Conservation (phyloP, 2,888 invertebrate genomes). For the Camponotus fellah region DNA sequence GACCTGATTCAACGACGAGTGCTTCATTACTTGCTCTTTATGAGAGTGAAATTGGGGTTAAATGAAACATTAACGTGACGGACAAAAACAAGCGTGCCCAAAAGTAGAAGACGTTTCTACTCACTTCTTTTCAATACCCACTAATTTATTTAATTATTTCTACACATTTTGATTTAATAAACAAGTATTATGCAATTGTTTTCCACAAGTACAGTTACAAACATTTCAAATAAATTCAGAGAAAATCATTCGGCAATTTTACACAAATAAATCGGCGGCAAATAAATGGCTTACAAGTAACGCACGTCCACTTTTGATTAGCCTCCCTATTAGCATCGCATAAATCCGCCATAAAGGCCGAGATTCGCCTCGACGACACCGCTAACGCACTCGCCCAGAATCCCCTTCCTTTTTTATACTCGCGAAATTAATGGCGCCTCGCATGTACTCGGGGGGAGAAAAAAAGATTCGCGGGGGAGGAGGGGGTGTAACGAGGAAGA, state of each 20-base stretch:
- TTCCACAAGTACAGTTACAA: background rate
- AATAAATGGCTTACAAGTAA: constrained; percentile 19
- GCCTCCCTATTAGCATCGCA: background rate
- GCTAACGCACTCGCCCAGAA: constrained; percentile 9
- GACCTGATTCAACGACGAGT: constrained; percentile 19
- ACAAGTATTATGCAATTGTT: background rate
- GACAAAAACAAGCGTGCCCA: constrained; percentile 30
- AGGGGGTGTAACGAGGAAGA: constrained; percentile 2
- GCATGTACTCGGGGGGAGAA: constrained; percentile 21
- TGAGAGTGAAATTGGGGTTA: constrained; percentile 44
- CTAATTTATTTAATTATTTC: constrained; percentile 16
- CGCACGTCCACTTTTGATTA: constrained; percentile 12
- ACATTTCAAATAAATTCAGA: background rate
- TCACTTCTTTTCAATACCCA: constrained; percentile 2
- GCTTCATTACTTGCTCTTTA: constrained; percentile 44
- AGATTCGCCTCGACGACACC: background rate
- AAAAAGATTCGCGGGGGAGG: background rate
- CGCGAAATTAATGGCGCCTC: constrained; percentile 63
- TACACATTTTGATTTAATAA: background rate
- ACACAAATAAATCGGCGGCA: background rate
- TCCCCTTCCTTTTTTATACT: constrained; percentile 24
- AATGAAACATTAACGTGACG: constrained; percentile 33
- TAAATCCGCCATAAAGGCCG: background rate
- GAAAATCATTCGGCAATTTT: background rate
- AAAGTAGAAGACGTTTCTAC: constrained; percentile 41